Percentiles rank a stretch among this genome's conserved stretches.
These are phyloP conservation scores for Coenonympha arcania DNA, from an alignment of 2,888 invertebrate species.

Conservation along the genomic window DNA sequence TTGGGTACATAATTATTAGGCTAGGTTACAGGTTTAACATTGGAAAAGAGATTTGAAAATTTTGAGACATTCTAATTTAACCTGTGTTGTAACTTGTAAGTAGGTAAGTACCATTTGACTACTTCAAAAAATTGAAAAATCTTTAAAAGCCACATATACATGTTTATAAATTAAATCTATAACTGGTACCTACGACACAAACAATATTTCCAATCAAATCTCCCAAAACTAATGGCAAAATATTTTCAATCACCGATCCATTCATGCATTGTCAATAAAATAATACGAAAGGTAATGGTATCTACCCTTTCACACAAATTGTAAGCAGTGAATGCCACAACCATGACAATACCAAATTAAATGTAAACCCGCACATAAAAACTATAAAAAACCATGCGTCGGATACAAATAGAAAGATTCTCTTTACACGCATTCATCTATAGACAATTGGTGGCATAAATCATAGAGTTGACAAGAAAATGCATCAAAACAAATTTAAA, in stretches of 20 bases:
- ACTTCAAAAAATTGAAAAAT: no score
- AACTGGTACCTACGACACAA: conserved; percentile 1
- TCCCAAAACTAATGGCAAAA: conserved; percentile 29
- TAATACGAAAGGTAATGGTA: conserved; percentile 19
- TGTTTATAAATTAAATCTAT: no score
- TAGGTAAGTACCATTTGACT: no score
- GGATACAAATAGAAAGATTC: conserved; percentile 65
- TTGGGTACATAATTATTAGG: no score
- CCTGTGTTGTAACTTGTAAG: no score
- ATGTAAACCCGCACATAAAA: conserved; percentile 59
- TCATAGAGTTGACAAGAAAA: conserved; percentile 71
- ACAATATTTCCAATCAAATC: conserved; percentile 31
- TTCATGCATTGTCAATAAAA: conserved; percentile 21
- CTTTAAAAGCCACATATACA: no score
- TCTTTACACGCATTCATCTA: conserved; percentile 67
- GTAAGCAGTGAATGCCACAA: conserved; percentile 54
- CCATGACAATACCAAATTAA: conserved; percentile 66
- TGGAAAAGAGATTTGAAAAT: no score
- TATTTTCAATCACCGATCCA: conserved; percentile 20
- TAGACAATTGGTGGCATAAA: conserved; percentile 69
- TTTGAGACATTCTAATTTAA: no score
- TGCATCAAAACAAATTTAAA: conserved; percentile 40
- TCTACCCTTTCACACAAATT: conserved; percentile 58
- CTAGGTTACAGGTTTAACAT: no score
- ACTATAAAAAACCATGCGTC: conserved; percentile 46